These are phyloP conservation scores for Myotis brandtii DNA, from an alignment of 2,113 vertebrate genomes.

Conservation along the genomic window DNA sequence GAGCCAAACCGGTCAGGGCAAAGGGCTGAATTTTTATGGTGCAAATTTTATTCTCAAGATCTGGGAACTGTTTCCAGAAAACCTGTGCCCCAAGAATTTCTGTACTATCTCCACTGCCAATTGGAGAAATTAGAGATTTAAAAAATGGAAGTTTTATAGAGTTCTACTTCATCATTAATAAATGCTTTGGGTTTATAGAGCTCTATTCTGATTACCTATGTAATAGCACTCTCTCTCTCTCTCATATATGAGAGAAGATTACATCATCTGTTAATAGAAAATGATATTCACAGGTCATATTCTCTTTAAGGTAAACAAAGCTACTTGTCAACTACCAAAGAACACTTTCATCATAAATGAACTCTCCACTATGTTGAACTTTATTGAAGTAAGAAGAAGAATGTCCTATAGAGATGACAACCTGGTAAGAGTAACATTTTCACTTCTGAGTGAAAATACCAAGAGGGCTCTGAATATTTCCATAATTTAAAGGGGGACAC, in stretches of 20 bases:
- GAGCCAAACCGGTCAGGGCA: no score
- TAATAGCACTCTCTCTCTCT: neutral
- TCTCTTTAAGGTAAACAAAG: slow-evolving; percentile 80
- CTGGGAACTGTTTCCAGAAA: neutral
- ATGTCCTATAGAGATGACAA: fast-evolving
- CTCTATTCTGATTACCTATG: neutral
- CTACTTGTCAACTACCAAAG: slow-evolving; percentile 56
- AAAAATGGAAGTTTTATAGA: slow-evolving; percentile 34
- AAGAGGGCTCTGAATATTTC: neutral
- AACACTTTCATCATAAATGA: slow-evolving; percentile 76
- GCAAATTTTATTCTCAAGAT: neutral
- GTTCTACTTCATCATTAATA: neutral
- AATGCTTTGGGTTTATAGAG: neutral
- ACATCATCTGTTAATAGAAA: slow-evolving; percentile 45
- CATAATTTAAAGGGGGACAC: neutral
- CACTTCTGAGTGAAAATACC: neutral
- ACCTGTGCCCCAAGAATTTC: neutral
- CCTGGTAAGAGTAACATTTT: slow-evolving; percentile 64
- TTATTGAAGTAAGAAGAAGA: fast-evolving
- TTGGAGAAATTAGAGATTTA: neutral
- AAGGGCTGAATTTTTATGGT: neutral
- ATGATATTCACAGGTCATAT: slow-evolving; percentile 32
- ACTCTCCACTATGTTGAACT: neutral
- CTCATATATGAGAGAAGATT: neutral
- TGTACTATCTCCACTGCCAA: neutral